These are phyloP conservation scores for Melozone crissalis DNA, from an alignment of 2,113 vertebrate species.

Conservation along the genomic window DNA sequence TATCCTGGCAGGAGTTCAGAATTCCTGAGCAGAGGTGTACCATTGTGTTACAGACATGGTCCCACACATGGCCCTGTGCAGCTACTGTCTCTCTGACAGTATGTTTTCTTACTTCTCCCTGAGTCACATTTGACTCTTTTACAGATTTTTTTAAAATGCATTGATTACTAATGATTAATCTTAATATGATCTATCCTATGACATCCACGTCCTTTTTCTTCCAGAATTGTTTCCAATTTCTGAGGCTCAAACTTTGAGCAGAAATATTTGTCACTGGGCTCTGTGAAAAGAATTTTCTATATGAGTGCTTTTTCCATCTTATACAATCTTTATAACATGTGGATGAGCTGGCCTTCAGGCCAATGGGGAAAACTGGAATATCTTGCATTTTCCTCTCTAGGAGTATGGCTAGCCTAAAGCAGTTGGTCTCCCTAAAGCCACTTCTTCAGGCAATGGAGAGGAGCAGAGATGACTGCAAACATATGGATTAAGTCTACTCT, in stretches of 20 bases:
- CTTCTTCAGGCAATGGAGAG: not conserved
- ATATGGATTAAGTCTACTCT: not conserved
- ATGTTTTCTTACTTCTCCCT: not conserved
- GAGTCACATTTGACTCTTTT: not conserved
- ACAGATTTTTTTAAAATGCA: not conserved
- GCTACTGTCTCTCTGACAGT: not conserved
- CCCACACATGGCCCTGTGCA: not conserved
- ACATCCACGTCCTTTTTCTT: not conserved
- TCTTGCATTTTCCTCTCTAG: not conserved
- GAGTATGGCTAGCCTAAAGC: not conserved
- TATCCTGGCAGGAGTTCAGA: not conserved
- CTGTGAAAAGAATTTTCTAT: not conserved
- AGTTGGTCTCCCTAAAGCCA: not conserved
- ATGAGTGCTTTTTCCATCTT: not conserved
- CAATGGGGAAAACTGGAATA: not conserved
- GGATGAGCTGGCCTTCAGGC: not conserved
- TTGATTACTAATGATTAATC: not conserved
- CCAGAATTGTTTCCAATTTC: not conserved
- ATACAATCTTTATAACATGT: not conserved
- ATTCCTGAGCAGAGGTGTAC: not conserved
- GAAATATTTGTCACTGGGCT: not conserved
- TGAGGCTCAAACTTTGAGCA: not conserved
- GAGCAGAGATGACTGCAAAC: not conserved
- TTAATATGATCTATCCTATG: not conserved
- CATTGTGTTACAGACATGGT: not conserved